Evolutionary conservation across 1,140 invertebrate species (phyloP), one percentile per base, ranked within the genome.

Genomic region (Anastatus disparis): DNA sequence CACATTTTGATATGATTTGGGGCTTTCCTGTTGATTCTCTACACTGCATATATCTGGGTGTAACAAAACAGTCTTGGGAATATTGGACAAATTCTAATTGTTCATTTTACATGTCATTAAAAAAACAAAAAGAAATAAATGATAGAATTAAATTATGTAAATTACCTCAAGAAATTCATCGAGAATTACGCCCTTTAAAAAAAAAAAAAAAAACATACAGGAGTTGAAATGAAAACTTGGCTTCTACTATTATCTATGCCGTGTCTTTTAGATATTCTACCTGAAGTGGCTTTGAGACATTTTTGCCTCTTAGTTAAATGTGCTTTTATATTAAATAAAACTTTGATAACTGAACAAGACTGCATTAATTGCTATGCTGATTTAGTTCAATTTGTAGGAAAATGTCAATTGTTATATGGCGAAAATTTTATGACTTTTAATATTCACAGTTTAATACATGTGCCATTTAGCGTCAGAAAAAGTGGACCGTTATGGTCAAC

Each of bases 401-500:
- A 72, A 15, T 75, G 67, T 58, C 59, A 78, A 65, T 48, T 58
- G 17, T 56, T 70, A 24, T 76, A 73, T 64, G 71, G 72, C 12
- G 62, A 26, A 4, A 29, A 61, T 22, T 58, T 42, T 22, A 55
- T 77, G 24, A 70, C 44, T 22, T 75, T 70, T 42, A 77, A 77
- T 73, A 69, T 74, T 0, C 76, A 77, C 29, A 66, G 44, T 22
- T 55, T 76, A 26, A 15, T 61, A 24, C 76, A 77, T 52, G 62
- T 70, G 10, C 50, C 62, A 0, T 26, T 73, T 22, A 64, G 24
- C 17, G 73, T 76, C 3, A 67, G 66, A 15, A 59, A 68, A 42
- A 73, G 63, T 56, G 76, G 74, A 22, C 71, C 76, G 7, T 62
- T 76, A 22, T 76, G 71, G 71, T 73, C 52, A 59, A 76, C 71